Base-by-base conservation (phyloP, 1,140 invertebrate species). In the Trichoplusia ni region DNA sequence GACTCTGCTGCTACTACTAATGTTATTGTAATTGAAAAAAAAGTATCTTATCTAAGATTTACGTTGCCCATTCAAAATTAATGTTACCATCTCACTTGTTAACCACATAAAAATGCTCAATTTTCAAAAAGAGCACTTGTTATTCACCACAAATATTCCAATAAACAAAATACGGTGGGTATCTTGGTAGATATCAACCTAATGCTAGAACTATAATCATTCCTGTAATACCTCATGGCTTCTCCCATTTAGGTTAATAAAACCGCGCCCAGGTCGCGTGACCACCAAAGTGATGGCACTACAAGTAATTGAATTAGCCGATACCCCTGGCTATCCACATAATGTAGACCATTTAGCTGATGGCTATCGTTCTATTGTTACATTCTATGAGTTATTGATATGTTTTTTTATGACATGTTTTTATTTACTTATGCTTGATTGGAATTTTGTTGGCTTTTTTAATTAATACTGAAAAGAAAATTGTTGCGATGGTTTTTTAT, bases 241-340 rank as follows among this genome's bases (percentile, higher is more conserved):
- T 16, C 18, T 38, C 18, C 37, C 44, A 61, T 61, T 61, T 49
- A 61, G 58, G 42, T 49, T 61, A 61, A 61, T 49, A 37, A 13
- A 9, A 53, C 62, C 62, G 38, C 62, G 31, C 62, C 62, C 62
- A 37, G 38, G 8, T 64, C 51, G 62, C 62, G 62, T 64, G 62
- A 64, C 62, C 51, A 31, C 38, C 51, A 13, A 23, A 42, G 40
- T 47, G 42, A 42, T 42, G 14, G 16, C 42, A 42, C 38, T 44
- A 37, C 27, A 38, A 3, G 21, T 64, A 64, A 64, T 64, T 64
- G 62, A 64, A 64, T 64, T 64, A 64, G 38, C 40, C 38, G 38
- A 37, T 64, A 56, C 7, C 13, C 54, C 58, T 25, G 19, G 23
- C 31, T 46, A 62, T 62, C 59, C 33, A 64, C 35, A 56, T 64